These are phyloP conservation scores for Rhyacophila evoluta DNA, from an alignment of 2,888 invertebrate genomes.

Conservation along the genomic window DNA sequence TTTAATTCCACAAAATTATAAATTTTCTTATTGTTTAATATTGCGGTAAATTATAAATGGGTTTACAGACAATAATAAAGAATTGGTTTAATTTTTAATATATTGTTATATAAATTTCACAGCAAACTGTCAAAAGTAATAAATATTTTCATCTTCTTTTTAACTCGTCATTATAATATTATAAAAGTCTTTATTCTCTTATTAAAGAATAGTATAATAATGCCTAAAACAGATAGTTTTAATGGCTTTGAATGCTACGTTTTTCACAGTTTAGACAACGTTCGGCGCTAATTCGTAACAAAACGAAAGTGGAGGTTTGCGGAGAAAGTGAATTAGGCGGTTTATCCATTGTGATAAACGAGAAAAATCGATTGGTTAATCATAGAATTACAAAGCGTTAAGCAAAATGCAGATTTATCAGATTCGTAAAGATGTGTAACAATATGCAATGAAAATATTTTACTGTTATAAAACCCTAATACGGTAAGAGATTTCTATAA, in stretches of 20 bases:
- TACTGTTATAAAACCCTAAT: background rate
- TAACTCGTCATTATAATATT: background rate
- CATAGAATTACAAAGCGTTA: background rate
- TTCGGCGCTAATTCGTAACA: background rate
- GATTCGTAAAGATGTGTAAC: background rate
- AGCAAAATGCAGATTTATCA: background rate
- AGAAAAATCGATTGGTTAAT: constrained; percentile 8
- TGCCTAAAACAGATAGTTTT: background rate
- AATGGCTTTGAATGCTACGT: background rate
- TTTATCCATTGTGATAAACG: background rate
- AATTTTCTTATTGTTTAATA: too few relatives aligned
- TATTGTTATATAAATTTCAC: background rate
- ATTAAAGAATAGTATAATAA: background rate
- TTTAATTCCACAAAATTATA: too few relatives aligned
- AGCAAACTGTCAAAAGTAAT: background rate
- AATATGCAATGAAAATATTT: background rate
- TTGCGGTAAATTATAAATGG: too few relatives aligned
- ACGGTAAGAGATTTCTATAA: background rate
- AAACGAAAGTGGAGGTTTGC: background rate
- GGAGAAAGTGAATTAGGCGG: background rate
- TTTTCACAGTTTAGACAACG: background rate
- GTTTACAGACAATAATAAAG: too few relatives aligned
- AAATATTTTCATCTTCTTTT: background rate
- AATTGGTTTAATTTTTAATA: background rate
- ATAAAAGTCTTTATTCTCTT: background rate